phyloP scores from a whole-genome alignment of 2,888 invertebrate genomes.

The Rhingia rostrata region DNA sequence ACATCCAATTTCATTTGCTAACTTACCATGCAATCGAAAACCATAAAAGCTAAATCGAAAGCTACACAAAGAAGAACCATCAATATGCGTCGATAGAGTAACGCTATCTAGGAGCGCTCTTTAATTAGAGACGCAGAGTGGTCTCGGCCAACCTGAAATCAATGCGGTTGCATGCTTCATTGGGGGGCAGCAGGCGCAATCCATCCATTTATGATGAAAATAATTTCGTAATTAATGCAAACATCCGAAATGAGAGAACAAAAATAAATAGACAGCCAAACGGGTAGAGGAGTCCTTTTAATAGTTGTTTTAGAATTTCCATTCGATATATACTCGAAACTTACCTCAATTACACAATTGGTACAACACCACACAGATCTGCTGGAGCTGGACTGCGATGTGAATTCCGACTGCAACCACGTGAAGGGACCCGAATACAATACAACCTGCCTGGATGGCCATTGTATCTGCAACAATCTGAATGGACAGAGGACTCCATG shows the following conservation, averaged over 20 bases:
- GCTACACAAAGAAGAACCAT: background rate
- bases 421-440: constrained; percentile 75
- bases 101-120: background rate
- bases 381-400: constrained; percentile 77
- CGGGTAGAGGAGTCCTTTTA: constrained; percentile 10
- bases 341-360: constrained; percentile 44
- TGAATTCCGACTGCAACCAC: constrained; percentile 76
- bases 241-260: background rate
- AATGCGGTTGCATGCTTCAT: too few relatives aligned
- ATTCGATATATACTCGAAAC: constrained; percentile 19
- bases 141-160: background rate
- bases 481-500: constrained; percentile 75
- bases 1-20: constrained; percentile 1
- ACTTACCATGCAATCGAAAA: too few relatives aligned
- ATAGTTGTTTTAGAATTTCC: constrained; percentile 42
- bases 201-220: background rate
- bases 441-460: constrained; percentile 75
- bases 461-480: constrained; percentile 76
- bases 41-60: background rate
- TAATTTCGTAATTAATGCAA: constrained; percentile 16
- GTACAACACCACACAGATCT: constrained; percentile 72
- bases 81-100: background rate
- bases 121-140: background rate
- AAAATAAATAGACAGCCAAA: constrained; percentile 1
- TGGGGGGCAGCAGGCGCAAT: too few relatives aligned